Evolutionary conservation across 2,888 invertebrate genomes (phyloP).

Genomic region (Drosophila siamana): DNA sequence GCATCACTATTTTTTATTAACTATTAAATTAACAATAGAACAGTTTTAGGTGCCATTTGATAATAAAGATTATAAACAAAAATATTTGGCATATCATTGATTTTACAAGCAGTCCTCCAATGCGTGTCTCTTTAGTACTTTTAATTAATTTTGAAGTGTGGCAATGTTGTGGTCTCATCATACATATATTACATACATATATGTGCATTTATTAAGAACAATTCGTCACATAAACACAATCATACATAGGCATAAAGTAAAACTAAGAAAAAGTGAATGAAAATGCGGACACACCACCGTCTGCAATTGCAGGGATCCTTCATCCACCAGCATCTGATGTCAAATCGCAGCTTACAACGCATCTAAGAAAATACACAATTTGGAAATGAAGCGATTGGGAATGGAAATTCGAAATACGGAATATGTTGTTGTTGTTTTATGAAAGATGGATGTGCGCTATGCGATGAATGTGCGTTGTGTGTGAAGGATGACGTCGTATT

Average conservation of each 20-base stretch:
- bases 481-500: constrained; percentile 8
- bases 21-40: constrained; percentile 45
- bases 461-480: constrained; percentile 10
- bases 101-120: too few species aligned
- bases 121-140: too few species aligned
- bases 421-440: neutral
- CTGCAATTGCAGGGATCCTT: neutral
- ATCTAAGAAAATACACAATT: constrained; percentile 57
- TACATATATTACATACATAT: constrained; percentile 78
- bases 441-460: neutral
- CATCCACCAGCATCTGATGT: constrained; percentile 13
- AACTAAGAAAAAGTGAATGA: constrained; percentile 39
- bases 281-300: constrained; percentile 11
- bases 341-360: constrained; percentile 58
- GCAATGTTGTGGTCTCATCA: constrained; percentile 46
- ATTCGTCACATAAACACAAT: constrained; percentile 58
- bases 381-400: constrained; percentile 11
- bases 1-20: constrained; percentile 43
- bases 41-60: constrained; percentile 72
- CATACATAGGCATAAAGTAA: constrained; percentile 51
- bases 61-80: constrained; percentile 29
- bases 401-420: neutral
- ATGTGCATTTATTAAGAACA: constrained; percentile 75
- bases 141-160: too few species aligned
- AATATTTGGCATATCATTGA: too few species aligned